phyloP scores from a whole-genome alignment of 2,113 vertebrate genomes.

The Perognathus longimembris region DNA sequence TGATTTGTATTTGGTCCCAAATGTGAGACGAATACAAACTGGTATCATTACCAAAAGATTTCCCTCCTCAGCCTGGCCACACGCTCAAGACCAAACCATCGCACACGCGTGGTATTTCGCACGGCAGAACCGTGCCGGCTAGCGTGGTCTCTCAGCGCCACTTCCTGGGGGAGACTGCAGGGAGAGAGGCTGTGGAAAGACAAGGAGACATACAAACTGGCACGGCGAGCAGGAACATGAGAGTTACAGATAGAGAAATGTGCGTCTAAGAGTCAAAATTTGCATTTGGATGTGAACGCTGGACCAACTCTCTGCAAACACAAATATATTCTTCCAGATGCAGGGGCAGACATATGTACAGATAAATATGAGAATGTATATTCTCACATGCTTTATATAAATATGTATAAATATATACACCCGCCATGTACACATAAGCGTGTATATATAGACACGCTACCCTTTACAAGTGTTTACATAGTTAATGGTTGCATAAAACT shows the following conservation, averaged over 20 bases:
- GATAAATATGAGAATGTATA: slow-evolving; percentile 78
- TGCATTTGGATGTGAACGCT: slow-evolving; percentile 80
- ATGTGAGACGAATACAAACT: slow-evolving; percentile 84
- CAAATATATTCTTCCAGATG: slow-evolving; percentile 81
- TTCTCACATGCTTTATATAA: slow-evolving; percentile 76
- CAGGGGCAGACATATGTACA: slow-evolving; percentile 77
- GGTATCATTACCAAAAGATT: slow-evolving; percentile 84
- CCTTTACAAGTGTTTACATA: slow-evolving; percentile 76
- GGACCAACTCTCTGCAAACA: slow-evolving; percentile 76
- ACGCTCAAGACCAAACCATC: slow-evolving; percentile 73
- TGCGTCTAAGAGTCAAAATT: slow-evolving; percentile 80
- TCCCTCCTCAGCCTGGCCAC: slow-evolving; percentile 74
- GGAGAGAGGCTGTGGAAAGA: slow-evolving; percentile 71
- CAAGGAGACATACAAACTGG: slow-evolving; percentile 79
- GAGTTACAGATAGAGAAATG: slow-evolving; percentile 67
- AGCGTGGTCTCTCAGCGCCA: slow-evolving; percentile 82
- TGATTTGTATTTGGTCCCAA: slow-evolving; percentile 83
- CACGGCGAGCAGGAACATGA: slow-evolving; percentile 54
- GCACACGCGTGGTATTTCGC: slow-evolving; percentile 80
- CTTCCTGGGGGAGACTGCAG: slow-evolving; percentile 79
- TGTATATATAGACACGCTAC: slow-evolving; percentile 57
- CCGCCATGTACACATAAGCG: slow-evolving; percentile 53
- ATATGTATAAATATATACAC: slow-evolving; percentile 71
- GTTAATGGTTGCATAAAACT: slow-evolving; percentile 77
- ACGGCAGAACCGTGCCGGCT: slow-evolving; percentile 70